These are phyloP conservation scores for Erythrocercus mccallii DNA, from an alignment of 2,113 vertebrate genomes.

Conservation along the genomic window DNA sequence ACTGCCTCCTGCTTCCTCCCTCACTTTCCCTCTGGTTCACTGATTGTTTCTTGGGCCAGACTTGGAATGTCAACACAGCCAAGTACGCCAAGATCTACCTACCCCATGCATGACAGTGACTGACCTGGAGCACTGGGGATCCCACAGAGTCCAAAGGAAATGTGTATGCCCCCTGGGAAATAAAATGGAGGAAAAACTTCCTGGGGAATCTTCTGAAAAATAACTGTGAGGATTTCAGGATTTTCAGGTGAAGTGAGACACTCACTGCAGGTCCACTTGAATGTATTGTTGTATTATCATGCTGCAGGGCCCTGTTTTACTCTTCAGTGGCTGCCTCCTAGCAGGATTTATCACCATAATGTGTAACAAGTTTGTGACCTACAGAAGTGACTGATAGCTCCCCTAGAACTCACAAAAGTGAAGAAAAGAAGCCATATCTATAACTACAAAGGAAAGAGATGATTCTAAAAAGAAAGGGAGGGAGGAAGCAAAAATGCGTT, in stretches of 20 bases:
- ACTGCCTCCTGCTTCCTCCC: background rate
- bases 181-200: background rate
- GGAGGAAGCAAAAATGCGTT: background rate
- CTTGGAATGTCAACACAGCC: background rate
- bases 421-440: conserved; percentile 11
- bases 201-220: background rate
- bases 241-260: background rate
- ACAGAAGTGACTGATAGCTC: conserved; percentile 31
- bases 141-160: background rate
- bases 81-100: background rate
- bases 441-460: conserved; percentile 16
- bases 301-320: background rate
- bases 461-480: background rate
- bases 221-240: background rate
- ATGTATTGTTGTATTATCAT: background rate
- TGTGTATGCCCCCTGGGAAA: background rate
- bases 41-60: background rate
- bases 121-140: background rate
- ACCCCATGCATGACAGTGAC: background rate
- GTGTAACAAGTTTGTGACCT: conserved; percentile 16
- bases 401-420: background rate
- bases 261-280: background rate
- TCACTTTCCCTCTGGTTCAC: background rate
- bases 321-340: background rate
- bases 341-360: conserved; percentile 31